These are phyloP conservation scores for Sebastes wilsoni DNA, from an alignment of 2,797 vertebrate genomes.

Conservation along the genomic window DNA sequence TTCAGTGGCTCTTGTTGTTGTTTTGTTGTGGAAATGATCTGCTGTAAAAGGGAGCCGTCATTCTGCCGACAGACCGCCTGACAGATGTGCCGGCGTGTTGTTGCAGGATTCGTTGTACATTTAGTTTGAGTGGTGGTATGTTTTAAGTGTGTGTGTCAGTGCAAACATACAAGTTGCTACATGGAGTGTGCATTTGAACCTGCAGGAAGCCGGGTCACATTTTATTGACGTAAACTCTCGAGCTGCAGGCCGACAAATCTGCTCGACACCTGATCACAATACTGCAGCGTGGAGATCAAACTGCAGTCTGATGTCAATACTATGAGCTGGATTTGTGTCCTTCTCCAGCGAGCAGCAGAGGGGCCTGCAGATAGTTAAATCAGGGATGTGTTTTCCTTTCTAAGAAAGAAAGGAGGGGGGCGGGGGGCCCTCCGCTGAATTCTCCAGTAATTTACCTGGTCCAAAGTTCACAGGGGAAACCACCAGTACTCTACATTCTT, in stretches of 20 bases:
- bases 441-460: conserved; percentile 64
- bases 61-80: conserved; percentile 6
- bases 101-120: conserved; percentile 7
- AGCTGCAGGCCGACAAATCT: background rate
- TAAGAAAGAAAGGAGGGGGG: background rate
- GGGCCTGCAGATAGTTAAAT: conserved; percentile 55
- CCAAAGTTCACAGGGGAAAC: conserved; percentile 57
- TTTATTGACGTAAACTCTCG: conserved; percentile 1
- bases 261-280: background rate
- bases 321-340: background rate
- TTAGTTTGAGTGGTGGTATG: background rate
- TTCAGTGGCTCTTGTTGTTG: conserved; percentile 9
- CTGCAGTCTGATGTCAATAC: conserved; percentile 18
- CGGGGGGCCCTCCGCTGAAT: conserved; percentile 12
- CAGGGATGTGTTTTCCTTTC: conserved; percentile 46
- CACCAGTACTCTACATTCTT: conserved; percentile 42
- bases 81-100: conserved; percentile 21
- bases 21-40: conserved; percentile 41
- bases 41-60: background rate
- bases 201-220: background rate
- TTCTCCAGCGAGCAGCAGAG: background rate
- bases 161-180: conserved; percentile 17
- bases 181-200: conserved; percentile 5
- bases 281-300: background rate
- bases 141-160: conserved; percentile 12